Conservation (phyloP, 2,113 vertebrate genomes). For the Callipepla squamata region DNA sequence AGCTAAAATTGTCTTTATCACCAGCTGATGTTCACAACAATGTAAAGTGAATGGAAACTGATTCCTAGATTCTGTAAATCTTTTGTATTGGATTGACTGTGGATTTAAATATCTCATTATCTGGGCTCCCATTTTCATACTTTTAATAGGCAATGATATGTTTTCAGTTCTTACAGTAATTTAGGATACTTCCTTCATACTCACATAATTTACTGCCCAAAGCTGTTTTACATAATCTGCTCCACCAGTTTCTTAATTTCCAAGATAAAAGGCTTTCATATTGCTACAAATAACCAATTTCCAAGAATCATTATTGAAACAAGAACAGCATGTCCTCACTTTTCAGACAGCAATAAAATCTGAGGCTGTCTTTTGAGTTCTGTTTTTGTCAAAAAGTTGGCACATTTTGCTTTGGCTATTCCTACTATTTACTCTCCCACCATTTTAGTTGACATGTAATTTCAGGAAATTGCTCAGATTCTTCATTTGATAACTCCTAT, state of each 20-base stretch:
- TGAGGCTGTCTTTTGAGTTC: not conserved
- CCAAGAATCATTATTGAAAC: not conserved
- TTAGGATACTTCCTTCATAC: not conserved
- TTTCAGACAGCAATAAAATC: not conserved
- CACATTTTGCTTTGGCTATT: slow-evolving; percentile 14
- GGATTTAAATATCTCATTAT: not conserved
- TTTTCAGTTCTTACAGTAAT: slow-evolving; percentile 6
- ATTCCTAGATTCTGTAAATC: not conserved
- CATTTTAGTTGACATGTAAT: slow-evolving; percentile 31
- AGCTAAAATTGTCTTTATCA: not conserved
- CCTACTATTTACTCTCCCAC: slow-evolving; percentile 1
- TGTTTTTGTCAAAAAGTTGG: not conserved
- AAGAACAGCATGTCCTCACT: not conserved
- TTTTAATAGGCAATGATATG: not conserved
- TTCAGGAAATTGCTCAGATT: slow-evolving; percentile 44
- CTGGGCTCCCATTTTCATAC: not conserved
- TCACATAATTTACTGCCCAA: slow-evolving; percentile 8
- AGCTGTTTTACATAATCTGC: not conserved
- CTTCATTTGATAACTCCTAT: slow-evolving; percentile 10
- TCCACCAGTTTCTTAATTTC: slow-evolving; percentile 17
- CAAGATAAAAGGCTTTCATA: slow-evolving; percentile 3
- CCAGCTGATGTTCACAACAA: not conserved
- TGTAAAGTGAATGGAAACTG: not conserved
- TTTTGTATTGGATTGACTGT: not conserved
- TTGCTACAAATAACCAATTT: slow-evolving; percentile 16